Percentiles rank a stretch among this genome's conserved stretches.
Conservation (phyloP, 1,140 invertebrate genomes). For the Hyles euphorbiae region DNA sequence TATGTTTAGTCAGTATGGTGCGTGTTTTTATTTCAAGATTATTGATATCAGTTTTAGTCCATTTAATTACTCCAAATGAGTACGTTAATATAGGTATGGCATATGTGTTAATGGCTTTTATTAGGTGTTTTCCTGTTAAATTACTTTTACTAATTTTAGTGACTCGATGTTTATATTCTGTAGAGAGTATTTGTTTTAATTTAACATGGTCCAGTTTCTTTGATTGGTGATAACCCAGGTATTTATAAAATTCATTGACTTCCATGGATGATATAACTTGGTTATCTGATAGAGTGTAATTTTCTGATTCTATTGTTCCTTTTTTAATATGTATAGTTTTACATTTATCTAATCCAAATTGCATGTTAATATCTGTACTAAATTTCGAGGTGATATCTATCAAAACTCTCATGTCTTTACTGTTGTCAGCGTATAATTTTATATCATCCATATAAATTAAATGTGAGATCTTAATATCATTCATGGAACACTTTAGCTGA, state of each 20-base stretch:
- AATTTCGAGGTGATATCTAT: too few species aligned
- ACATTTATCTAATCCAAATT: too few species aligned
- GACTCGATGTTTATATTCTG: conserved; percentile 20
- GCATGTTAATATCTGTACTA: too few species aligned
- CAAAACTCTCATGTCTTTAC: too few species aligned
- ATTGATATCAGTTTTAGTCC: conserved; percentile 21
- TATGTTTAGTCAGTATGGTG: conserved; percentile 20
- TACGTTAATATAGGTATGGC: conserved; percentile 30
- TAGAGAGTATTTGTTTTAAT: conserved; percentile 23
- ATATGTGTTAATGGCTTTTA: conserved; percentile 34
- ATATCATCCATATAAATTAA: too few species aligned
- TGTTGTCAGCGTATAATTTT: too few species aligned
- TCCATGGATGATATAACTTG: conserved; percentile 17
- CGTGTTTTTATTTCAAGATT: conserved; percentile 18
- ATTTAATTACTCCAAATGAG: conserved; percentile 29
- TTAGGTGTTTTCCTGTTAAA: conserved; percentile 12
- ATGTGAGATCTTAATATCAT: too few species aligned
- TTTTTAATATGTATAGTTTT: conserved; percentile 25
- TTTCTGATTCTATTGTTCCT: conserved; percentile 16
- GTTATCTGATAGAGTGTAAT: conserved; percentile 12
- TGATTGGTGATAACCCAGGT: conserved; percentile 24
- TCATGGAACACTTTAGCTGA: too few species aligned
- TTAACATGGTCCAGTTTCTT: conserved; percentile 17
- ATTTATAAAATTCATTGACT: conserved; percentile 28
- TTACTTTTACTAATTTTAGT: conserved; percentile 15